A percentile compares a stretch with the other conserved stretches of the same genome.
phyloP scores from a whole-genome alignment of 2,113 vertebrate genomes.

The Dasyurus viverrinus region DNA sequence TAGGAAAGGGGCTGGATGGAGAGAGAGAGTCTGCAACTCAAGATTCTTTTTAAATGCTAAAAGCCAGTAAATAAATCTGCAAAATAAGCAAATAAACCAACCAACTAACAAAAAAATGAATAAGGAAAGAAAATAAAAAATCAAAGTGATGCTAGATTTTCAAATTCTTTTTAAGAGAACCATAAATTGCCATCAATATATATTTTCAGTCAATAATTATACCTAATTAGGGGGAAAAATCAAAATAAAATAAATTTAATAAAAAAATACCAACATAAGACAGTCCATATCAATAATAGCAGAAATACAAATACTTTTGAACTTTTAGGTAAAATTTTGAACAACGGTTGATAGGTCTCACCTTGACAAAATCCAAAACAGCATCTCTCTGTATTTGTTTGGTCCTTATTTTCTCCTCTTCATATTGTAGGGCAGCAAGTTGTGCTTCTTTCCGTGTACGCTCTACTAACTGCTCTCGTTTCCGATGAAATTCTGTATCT shows the following conservation, averaged over 20 bases:
- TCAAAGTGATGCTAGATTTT: not conserved
- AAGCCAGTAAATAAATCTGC: not conserved
- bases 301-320: slow-evolving; percentile 45
- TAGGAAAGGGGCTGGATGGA: not conserved
- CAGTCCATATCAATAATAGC: not conserved
- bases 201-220: slow-evolving; percentile 25
- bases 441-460: slow-evolving; percentile 93
- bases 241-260: not conserved
- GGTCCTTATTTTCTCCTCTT: slow-evolving; percentile 92
- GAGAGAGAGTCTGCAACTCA: not conserved
- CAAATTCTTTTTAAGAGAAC: not conserved
- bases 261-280: slow-evolving; percentile 9
- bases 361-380: slow-evolving; percentile 87
- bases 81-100: not conserved
- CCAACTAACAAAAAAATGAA: no score
- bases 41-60: not conserved
- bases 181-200: not conserved
- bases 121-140: not conserved
- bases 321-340: slow-evolving; percentile 16
- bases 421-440: slow-evolving; percentile 92
- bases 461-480: slow-evolving; percentile 85
- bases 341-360: slow-evolving; percentile 70
- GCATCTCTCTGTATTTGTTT: slow-evolving; percentile 89
- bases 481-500: slow-evolving; percentile 79
- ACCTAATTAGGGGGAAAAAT: not conserved